Conservation (phyloP, 2,888 invertebrate species). For the Conomelus anceps region DNA sequence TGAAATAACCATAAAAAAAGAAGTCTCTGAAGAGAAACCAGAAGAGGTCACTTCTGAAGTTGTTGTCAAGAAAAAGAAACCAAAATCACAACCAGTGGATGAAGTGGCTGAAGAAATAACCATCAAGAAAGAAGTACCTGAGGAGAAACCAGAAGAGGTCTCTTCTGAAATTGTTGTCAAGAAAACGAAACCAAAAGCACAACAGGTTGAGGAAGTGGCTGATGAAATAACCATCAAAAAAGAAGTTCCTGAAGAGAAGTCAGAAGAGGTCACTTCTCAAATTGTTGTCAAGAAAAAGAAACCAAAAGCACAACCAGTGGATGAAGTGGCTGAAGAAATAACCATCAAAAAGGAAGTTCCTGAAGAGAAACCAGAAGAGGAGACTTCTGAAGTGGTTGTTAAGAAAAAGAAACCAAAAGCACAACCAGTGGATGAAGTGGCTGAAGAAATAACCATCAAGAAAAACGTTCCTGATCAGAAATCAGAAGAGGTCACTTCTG, state of each 20-base stretch:
- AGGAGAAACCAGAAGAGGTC: constrained; percentile 24
- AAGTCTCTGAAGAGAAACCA: constrained; percentile 40
- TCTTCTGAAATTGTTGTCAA: constrained; percentile 31
- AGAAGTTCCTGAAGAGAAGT: constrained; percentile 41
- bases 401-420: constrained; percentile 32
- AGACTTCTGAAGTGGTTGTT: constrained; percentile 32
- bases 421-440: constrained; percentile 32
- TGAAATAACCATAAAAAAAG: constrained; percentile 33
- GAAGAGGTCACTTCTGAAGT: constrained; percentile 36
- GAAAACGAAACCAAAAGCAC: constrained; percentile 34
- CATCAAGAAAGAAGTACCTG: constrained; percentile 35
- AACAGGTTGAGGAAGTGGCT: constrained; percentile 36
- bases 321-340: constrained; percentile 40
- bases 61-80: constrained; percentile 32
- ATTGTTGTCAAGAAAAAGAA: constrained; percentile 39
- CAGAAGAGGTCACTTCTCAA: constrained; percentile 44
- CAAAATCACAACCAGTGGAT: constrained; percentile 25
- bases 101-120: constrained; percentile 38
- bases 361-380: constrained; percentile 38
- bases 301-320: constrained; percentile 36
- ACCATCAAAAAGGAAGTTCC: constrained; percentile 39
- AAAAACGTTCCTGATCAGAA: constrained; percentile 35
- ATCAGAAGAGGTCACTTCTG: constrained; percentile 32
- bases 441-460: constrained; percentile 37
- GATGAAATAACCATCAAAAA: constrained; percentile 37